phyloP scores from a whole-genome alignment of 2,113 vertebrate species.

The Tragelaphus buxtoni region DNA sequence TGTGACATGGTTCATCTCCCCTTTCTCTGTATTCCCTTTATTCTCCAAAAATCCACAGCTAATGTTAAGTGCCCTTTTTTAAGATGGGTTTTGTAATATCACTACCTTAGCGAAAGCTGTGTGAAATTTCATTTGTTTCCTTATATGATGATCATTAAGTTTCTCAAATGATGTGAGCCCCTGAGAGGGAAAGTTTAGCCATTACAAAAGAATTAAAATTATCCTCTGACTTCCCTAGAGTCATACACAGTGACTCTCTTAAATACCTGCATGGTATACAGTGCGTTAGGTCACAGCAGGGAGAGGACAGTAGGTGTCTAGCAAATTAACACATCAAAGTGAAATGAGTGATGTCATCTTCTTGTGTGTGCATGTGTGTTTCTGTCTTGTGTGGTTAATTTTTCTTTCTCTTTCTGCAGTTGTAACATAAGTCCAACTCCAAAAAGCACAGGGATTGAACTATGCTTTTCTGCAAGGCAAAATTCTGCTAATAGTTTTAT shows the following conservation, averaged over 20 bases:
- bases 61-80: neutral
- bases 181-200: constrained; percentile 20
- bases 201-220: constrained; percentile 40
- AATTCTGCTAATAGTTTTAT: neutral
- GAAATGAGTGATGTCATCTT: neutral
- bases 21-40: neutral
- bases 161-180: constrained; percentile 47
- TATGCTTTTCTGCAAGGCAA: neutral
- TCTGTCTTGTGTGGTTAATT: neutral
- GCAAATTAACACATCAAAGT: neutral
- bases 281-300: neutral
- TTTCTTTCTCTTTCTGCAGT: neutral
- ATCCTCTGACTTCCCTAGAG: constrained; percentile 47
- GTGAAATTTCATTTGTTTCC: constrained; percentile 59
- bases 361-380: neutral
- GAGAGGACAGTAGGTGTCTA: neutral
- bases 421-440: neutral
- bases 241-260: constrained; percentile 27
- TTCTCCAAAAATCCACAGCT: neutral
- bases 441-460: neutral
- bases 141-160: constrained; percentile 63
- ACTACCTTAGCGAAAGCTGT: constrained; percentile 9
- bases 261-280: constrained; percentile 10
- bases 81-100: constrained; percentile 3
- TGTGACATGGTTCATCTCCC: neutral